A percentile compares a stretch with the other conserved stretches of the same genome.
These are phyloP conservation scores for Hafferia zeledoni DNA, from an alignment of 2,797 vertebrate species.

Conservation along the genomic window DNA sequence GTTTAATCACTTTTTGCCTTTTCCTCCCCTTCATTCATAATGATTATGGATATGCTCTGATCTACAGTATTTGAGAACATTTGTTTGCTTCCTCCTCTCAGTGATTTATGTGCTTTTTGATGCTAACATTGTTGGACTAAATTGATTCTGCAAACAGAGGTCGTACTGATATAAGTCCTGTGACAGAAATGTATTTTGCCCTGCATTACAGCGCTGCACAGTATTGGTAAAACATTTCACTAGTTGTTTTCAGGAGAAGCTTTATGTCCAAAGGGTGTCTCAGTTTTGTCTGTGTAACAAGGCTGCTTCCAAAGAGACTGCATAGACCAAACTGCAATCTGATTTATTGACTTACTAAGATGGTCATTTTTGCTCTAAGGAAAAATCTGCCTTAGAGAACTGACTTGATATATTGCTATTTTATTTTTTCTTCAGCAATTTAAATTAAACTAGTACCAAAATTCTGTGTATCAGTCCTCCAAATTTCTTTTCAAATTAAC, in stretches of 20 bases:
- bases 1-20: background rate
- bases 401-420: background rate
- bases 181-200: background rate
- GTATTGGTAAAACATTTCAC: background rate
- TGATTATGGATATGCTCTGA: background rate
- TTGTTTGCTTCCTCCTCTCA: background rate
- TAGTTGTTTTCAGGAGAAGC: background rate
- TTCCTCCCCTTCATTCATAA: background rate
- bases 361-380: background rate
- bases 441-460: constrained; percentile 20
- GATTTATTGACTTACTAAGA: background rate
- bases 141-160: background rate
- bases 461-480: background rate
- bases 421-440: constrained; percentile 29
- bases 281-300: background rate
- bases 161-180: background rate
- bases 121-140: background rate
- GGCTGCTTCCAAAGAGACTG: background rate
- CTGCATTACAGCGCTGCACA: background rate
- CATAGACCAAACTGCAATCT: background rate
- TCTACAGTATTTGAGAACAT: background rate
- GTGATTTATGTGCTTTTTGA: background rate
- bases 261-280: background rate
- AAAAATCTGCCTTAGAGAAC: background rate
- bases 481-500: constrained; percentile 55